Evolutionary conservation across 2,797 vertebrate species (phyloP).

Genomic region (Phoebastria nigripes): DNA sequence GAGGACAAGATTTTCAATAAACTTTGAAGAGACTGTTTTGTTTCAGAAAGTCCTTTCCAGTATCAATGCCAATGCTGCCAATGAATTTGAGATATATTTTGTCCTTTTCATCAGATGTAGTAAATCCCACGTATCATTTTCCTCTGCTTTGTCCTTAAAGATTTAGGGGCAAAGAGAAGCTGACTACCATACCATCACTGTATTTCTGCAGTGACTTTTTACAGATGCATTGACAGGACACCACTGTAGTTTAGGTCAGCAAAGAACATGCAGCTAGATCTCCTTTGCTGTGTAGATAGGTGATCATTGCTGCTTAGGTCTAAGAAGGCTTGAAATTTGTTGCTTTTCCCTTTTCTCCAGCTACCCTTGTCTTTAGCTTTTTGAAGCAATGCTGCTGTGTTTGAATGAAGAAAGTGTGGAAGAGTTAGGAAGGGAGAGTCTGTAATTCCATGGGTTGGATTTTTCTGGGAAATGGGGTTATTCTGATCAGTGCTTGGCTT

Average conservation of each 20-base stretch:
- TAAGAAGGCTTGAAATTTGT: not conserved
- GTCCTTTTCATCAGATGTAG: not conserved
- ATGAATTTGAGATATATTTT: not conserved
- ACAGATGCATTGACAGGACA: not conserved
- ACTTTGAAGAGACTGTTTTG: not conserved
- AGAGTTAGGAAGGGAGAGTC: not conserved
- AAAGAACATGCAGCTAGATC: not conserved
- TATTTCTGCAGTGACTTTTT: not conserved
- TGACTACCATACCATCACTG: accelerated
- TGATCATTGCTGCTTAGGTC: not conserved
- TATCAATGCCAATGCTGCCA: not conserved
- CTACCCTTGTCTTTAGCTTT: not conserved
- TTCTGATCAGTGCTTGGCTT: not conserved
- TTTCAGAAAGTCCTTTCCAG: not conserved
- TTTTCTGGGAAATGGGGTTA: not conserved
- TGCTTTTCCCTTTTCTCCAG: not conserved
- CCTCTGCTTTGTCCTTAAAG: not conserved
- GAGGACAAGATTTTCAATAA: not conserved
- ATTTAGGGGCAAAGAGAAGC: not conserved
- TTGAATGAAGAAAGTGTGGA: not conserved
- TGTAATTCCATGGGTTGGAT: not conserved
- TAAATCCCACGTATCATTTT: not conserved
- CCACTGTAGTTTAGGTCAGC: not conserved
- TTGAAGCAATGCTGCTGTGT: not conserved
- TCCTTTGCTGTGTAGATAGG: not conserved